Conservation (phyloP, 2,797 vertebrate genomes). For the Channallabes apus region DNA sequence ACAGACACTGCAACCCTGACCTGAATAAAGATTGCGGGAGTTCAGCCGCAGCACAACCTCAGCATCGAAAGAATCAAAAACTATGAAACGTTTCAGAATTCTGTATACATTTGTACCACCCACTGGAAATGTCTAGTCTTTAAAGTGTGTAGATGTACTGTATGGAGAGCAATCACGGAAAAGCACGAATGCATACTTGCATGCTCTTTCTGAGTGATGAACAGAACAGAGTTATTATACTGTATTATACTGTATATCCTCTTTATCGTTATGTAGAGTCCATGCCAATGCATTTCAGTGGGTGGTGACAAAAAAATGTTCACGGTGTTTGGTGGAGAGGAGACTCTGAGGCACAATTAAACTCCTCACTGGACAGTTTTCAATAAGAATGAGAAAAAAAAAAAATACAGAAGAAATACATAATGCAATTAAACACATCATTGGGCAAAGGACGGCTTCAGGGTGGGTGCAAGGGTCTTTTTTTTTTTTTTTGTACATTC, state of each 20-base stretch:
- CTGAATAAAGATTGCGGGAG: background rate
- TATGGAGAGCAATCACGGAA: background rate
- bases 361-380: background rate
- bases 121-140: background rate
- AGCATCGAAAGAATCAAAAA: background rate
- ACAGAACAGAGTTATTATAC: too few relatives aligned
- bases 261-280: background rate
- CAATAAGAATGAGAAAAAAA: background rate
- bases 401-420: too few relatives aligned
- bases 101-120: background rate
- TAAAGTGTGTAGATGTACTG: background rate
- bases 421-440: background rate
- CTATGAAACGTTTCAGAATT: background rate
- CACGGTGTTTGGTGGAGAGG: background rate
- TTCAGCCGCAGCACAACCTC: background rate
- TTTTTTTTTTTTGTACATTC: background rate
- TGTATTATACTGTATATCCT: background rate
- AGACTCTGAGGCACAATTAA: background rate
- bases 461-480: too few relatives aligned
- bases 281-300: background rate
- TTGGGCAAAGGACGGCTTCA: background rate
- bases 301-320: too few relatives aligned
- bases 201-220: background rate
- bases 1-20: background rate
- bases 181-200: background rate